A percentile compares a stretch with the other conserved stretches of the same genome.
Conservation (phyloP, 2,797 vertebrate genomes). For the Dipus sagitta region DNA sequence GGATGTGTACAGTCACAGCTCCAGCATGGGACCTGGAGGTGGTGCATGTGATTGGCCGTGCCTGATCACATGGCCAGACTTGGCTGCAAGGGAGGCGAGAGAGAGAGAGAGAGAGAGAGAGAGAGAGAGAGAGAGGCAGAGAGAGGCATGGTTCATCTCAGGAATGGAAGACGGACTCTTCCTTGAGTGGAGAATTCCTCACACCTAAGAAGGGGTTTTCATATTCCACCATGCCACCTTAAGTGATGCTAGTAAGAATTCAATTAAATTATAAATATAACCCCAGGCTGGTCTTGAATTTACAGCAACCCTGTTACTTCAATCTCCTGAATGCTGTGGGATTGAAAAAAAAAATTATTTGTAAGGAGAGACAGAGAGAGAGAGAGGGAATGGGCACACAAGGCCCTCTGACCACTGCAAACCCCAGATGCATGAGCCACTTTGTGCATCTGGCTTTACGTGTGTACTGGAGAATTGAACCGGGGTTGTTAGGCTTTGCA, state of each 20-base stretch:
- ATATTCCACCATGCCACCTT: neutral
- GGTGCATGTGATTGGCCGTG: neutral
- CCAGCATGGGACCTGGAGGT: neutral
- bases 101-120: neutral
- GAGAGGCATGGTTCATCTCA: neutral
- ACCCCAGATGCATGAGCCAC: no score
- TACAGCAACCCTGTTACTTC: no score
- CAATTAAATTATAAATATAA: neutral
- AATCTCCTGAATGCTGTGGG: no score
- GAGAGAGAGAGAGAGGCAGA: neutral
- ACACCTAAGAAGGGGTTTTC: constrained; percentile 1
- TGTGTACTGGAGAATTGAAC: no score
- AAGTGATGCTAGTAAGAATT: constrained; percentile 6
- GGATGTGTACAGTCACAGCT: neutral
- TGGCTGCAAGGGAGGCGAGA: constrained; percentile 22
- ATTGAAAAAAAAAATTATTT: no score
- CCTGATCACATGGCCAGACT: neutral
- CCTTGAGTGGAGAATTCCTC: neutral
- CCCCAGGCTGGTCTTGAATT: no score
- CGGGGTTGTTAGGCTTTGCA: no score
- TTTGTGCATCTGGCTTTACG: no score
- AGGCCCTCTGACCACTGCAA: no score
- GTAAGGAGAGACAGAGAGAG: no score
- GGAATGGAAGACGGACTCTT: neutral
- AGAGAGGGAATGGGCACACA: no score